Base-by-base conservation (phyloP, 2,888 invertebrate species). In the Urechis unicinctus region DNA sequence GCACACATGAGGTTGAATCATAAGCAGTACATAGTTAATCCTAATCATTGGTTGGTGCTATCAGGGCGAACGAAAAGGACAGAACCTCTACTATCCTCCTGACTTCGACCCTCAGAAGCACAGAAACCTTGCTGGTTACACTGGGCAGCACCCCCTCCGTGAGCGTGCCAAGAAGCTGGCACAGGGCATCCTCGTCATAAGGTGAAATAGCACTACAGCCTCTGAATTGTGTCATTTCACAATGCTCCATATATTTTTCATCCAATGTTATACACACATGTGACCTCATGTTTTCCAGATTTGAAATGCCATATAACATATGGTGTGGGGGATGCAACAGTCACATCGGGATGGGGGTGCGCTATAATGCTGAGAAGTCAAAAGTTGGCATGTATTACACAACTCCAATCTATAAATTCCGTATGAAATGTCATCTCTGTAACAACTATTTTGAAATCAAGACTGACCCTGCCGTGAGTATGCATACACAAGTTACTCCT, bases 261-360 rank as follows among this genome's bases (percentile, higher is more conserved):
- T n/a, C n/a, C n/a, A n/a, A n/a, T n/a, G n/a, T n/a, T n/a, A n/a
- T n/a, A n/a, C n/a, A n/a, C n/a, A n/a, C n/a, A n/a, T n/a, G n/a
- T n/a, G n/a, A n/a, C n/a, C n/a, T n/a, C n/a, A n/a, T 50, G 9
- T 59, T 29, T 48, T 69, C 17, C 61, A 81, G 82, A 48, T 99
- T 99, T 82, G 98, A 98, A 81, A 95, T 98, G 96, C 98, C 98
- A 0, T 98, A 94, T 74, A 98, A 98, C 79, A 97, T 98, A 67
- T 98, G 98, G 98, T 99, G 98, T 68, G 91, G 92, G 42, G 96
- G 96, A 53, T 98, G 98, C 76, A 88, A 88, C 61, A 97, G 93
- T 80, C 98, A 97, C 74, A 93, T 99, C 55, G 98, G 96, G 30
- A 98, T 97, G 96, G 97, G 98, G 1, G 97, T 98, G 0, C 84